Conservation (phyloP, 2,113 vertebrate species). For the Theristicus caerulescens region DNA sequence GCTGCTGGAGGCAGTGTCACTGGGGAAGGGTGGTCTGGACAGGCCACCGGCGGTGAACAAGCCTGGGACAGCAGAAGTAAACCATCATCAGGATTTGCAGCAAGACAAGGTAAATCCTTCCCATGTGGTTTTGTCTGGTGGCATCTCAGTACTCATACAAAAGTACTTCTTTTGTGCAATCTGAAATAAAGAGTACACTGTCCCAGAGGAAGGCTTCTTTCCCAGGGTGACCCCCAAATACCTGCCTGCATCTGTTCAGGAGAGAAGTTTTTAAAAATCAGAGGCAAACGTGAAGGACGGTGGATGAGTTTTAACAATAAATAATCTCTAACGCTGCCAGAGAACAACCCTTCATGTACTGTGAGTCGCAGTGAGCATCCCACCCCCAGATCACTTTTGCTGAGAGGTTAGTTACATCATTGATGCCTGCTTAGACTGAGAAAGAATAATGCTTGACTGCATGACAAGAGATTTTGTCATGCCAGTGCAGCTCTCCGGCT, state of each 20-base stretch:
- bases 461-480: background rate
- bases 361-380: background rate
- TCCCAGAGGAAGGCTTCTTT: background rate
- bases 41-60: background rate
- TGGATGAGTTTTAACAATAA: slow-evolving; percentile 17
- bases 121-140: background rate
- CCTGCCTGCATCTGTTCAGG: background rate
- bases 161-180: background rate
- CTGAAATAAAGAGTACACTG: background rate
- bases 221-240: background rate
- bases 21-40: slow-evolving; percentile 57
- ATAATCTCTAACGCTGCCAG: background rate
- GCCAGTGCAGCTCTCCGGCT: background rate
- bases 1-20: slow-evolving; percentile 77
- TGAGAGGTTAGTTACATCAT: slow-evolving; percentile 18
- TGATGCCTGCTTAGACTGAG: slow-evolving; percentile 22
- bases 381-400: background rate
- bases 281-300: background rate
- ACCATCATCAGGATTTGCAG: background rate
- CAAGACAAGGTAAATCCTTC: slow-evolving; percentile 46
- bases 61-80: background rate
- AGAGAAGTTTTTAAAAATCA: background rate
- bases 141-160: background rate
- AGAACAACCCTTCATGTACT: background rate
- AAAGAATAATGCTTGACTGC: background rate